Percentiles rank a stretch among this genome's conserved stretches.
Evolutionary conservation across 1,140 invertebrate species (phyloP).

Genomic region (Tetranychus urticae): DNA sequence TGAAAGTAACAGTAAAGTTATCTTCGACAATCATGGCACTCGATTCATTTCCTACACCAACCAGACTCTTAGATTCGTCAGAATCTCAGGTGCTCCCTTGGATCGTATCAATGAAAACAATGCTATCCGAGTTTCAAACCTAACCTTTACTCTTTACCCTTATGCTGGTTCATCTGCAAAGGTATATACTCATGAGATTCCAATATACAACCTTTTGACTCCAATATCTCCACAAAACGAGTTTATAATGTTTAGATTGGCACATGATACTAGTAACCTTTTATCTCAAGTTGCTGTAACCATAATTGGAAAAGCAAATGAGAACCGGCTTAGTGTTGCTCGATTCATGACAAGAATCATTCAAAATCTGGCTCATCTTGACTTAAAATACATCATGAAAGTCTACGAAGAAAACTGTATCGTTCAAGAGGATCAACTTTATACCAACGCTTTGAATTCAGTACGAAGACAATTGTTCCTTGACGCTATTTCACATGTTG

Average conservation of each 20-base stretch:
- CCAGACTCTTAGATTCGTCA: background rate
- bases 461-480: background rate
- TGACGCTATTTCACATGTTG: conserved; percentile 1
- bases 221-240: too few species aligned
- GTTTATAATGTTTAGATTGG: too few species aligned
- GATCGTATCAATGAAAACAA: background rate
- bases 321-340: background rate
- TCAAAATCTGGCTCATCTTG: background rate
- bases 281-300: background rate
- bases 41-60: background rate
- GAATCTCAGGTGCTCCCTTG: background rate
- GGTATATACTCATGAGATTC: background rate
- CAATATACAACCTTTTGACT: background rate
- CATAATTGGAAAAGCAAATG: background rate
- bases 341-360: background rate
- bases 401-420: background rate
- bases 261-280: background rate
- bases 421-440: background rate
- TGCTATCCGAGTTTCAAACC: background rate
- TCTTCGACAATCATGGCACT: background rate
- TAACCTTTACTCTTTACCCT: background rate
- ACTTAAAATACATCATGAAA: background rate
- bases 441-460: too few species aligned
- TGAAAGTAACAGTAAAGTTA: background rate
- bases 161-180: background rate